A percentile compares a stretch with the other conserved stretches of the same genome.
Conservation (phyloP, 35 echinoderm and acorn worm species). For the Lytechinus variegatus region DNA sequence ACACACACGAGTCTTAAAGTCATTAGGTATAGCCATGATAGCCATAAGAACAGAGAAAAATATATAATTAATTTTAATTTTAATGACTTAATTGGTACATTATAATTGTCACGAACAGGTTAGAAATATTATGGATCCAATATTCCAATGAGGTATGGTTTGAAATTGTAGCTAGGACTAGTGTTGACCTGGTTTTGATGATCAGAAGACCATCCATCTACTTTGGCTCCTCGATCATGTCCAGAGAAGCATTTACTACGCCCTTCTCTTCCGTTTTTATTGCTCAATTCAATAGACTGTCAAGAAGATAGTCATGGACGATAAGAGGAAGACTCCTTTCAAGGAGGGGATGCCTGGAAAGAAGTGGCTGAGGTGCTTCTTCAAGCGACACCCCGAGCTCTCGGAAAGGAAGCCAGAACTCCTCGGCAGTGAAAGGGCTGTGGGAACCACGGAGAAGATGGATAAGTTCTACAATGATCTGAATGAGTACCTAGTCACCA, state of each 20-base stretch:
- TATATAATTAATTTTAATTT: too few species aligned
- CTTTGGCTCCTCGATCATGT: too few species aligned
- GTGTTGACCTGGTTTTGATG: too few species aligned
- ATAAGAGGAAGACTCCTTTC: constrained; percentile 6
- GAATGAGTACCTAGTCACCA: constrained; percentile 47
- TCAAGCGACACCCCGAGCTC: background rate
- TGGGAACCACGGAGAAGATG: background rate
- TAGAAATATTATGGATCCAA: too few species aligned
- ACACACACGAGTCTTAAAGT: too few species aligned
- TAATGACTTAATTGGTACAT: too few species aligned
- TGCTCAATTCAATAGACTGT: background rate
- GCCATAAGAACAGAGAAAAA: too few species aligned
- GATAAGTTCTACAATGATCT: constrained; percentile 51
- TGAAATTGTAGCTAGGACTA: too few species aligned
- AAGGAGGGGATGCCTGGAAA: background rate
- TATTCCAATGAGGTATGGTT: too few species aligned
- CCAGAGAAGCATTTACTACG: background rate
- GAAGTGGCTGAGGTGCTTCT: background rate
- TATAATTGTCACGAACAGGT: too few species aligned
- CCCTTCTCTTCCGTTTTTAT: background rate
- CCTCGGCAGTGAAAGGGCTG: background rate
- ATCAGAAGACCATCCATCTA: too few species aligned
- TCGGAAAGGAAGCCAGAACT: background rate
- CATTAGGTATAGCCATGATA: too few species aligned
- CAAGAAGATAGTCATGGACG: background rate